These are phyloP conservation scores for Orthosia gracilis DNA, from an alignment of 2,888 invertebrate genomes.

Conservation along the genomic window DNA sequence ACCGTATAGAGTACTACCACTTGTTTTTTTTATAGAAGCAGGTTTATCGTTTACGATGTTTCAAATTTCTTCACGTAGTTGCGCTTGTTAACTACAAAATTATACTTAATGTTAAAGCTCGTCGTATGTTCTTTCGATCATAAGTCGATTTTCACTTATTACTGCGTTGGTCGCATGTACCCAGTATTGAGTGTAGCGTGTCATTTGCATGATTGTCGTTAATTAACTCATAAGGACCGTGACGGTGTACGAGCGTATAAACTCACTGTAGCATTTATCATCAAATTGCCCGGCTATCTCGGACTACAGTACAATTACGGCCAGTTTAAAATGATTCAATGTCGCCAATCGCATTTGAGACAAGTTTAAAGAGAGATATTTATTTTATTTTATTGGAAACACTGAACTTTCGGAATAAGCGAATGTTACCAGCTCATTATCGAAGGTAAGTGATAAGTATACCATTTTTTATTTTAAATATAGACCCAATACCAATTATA, in stretches of 20 bases:
- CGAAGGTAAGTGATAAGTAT: slow-evolving; percentile 20
- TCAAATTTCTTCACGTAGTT: slow-evolving; percentile 64
- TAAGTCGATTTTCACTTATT: slow-evolving; percentile 65
- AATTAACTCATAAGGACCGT: slow-evolving; percentile 83
- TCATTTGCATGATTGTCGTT: slow-evolving; percentile 84
- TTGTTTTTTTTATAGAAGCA: slow-evolving; percentile 36
- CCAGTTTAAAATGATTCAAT: slow-evolving; percentile 70
- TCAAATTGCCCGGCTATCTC: slow-evolving; percentile 77
- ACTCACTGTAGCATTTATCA: slow-evolving; percentile 75
- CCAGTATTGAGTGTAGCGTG: slow-evolving; percentile 67
- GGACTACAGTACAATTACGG: slow-evolving; percentile 76
- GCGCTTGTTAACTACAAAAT: slow-evolving; percentile 67
- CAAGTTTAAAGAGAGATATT: slow-evolving; percentile 13
- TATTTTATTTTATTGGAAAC: slow-evolving; percentile 18
- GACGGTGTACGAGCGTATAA: slow-evolving; percentile 76
- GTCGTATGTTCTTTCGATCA: slow-evolving; percentile 57
- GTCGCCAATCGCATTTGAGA: slow-evolving; percentile 71
- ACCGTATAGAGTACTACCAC: not conserved
- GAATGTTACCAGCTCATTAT: slow-evolving; percentile 28
- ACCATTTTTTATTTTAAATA: slow-evolving; percentile 9
- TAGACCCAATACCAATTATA: not conserved
- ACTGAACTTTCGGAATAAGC: slow-evolving; percentile 32
- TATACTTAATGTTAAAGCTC: slow-evolving; percentile 58
- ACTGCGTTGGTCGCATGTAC: slow-evolving; percentile 55
- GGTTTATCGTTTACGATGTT: slow-evolving; percentile 33